Conservation (phyloP, 2,113 vertebrate genomes). For the Nycticebus coucang region DNA sequence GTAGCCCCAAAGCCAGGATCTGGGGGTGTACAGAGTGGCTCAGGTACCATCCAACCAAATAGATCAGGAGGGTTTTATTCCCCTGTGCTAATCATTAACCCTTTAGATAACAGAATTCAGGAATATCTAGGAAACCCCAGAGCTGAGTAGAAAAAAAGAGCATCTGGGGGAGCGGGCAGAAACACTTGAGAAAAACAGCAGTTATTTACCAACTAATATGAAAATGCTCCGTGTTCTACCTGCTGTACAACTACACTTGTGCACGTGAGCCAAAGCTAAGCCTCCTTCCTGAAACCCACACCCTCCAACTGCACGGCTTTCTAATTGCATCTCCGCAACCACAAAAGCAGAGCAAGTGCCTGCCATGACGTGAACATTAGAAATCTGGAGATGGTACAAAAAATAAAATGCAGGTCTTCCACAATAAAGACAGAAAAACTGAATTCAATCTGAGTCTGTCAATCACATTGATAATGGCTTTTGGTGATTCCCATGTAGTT, state of each 20-base stretch:
- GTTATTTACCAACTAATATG: not conserved
- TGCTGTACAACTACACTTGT: accelerated
- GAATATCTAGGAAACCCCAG: not conserved
- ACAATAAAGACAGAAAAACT: not conserved
- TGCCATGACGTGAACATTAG: not conserved
- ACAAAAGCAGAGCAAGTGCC: not conserved
- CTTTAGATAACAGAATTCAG: not conserved
- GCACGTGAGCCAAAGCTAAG: not conserved
- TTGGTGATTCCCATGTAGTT: not conserved
- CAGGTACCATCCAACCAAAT: not conserved
- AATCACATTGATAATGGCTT: not conserved
- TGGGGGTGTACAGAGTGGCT: not conserved
- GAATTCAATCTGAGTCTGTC: not conserved
- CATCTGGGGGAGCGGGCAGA: not conserved
- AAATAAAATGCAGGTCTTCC: not conserved
- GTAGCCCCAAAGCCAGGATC: not conserved
- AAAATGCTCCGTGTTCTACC: not conserved
- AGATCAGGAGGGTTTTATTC: not conserved
- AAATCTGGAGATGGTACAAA: not conserved
- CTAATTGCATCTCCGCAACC: not conserved
- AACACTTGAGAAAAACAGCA: not conserved
- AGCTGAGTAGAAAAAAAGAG: not conserved
- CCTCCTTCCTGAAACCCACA: not conserved
- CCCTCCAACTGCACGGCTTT: not conserved
- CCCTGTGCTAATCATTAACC: not conserved